These are phyloP conservation scores for Mylabris sibirica DNA, from an alignment of 2,888 invertebrate species.

Conservation along the genomic window DNA sequence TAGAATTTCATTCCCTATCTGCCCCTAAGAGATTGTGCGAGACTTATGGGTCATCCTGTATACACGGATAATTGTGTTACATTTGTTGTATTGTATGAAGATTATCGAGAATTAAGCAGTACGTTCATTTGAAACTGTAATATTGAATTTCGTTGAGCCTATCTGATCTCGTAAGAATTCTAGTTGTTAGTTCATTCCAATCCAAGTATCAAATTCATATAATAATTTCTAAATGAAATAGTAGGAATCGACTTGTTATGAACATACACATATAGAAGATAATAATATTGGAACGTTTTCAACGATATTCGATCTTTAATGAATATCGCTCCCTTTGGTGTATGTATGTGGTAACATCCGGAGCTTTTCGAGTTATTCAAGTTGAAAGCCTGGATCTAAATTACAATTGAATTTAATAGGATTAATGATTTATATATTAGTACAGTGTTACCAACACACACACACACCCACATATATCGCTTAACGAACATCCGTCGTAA, in stretches of 20 bases:
- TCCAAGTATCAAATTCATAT: conserved; percentile 18
- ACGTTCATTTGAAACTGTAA: not conserved
- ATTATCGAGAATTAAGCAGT: not conserved
- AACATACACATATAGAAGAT: conserved; percentile 20
- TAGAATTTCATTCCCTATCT: no score
- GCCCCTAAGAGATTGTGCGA: no score
- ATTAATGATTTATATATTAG: conserved; percentile 23
- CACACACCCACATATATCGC: not conserved
- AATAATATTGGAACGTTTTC: not conserved
- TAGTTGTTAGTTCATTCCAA: not conserved
- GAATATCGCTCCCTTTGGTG: conserved; percentile 15
- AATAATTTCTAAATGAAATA: conserved; percentile 19
- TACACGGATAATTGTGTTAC: not conserved
- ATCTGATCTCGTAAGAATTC: not conserved
- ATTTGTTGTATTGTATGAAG: not conserved
- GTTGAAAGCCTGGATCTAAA: conserved; percentile 18
- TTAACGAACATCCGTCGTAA: conserved; percentile 17
- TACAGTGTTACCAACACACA: not conserved
- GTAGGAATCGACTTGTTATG: conserved; percentile 15
- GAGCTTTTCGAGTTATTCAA: conserved; percentile 10
- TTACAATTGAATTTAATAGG: conserved; percentile 20
- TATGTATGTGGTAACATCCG: not conserved
- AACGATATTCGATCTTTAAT: conserved; percentile 14
- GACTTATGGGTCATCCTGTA: not conserved
- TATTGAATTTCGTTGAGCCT: not conserved